Conservation (phyloP, 2,113 vertebrate genomes). For the Hippocampus guttulatus region DNA sequence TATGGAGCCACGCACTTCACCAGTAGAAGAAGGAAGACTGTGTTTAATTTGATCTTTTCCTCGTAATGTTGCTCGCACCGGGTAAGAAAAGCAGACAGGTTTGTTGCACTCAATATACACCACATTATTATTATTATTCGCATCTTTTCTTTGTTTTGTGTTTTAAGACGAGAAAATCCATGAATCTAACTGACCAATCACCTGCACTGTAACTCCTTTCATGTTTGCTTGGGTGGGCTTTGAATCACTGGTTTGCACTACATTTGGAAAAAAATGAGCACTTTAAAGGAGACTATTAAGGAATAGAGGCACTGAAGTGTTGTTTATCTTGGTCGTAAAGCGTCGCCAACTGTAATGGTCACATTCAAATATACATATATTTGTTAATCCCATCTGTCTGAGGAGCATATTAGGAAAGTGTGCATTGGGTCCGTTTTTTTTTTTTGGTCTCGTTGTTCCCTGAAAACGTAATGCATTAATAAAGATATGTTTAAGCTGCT, state of each 20-base stretch:
- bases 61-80: background rate
- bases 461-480: conserved; percentile 51
- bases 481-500: conserved; percentile 40
- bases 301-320: conserved; percentile 12
- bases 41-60: background rate
- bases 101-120: background rate
- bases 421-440: too few relatives aligned
- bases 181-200: background rate
- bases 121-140: background rate
- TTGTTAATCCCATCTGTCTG: background rate
- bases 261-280: conserved; percentile 28
- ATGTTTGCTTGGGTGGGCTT: conserved; percentile 29
- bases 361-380: conserved; percentile 19
- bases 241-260: conserved; percentile 33
- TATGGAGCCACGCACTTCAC: background rate
- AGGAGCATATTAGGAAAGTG: conserved; percentile 8
- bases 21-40: background rate
- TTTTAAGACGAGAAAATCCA: background rate
- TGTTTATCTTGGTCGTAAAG: conserved; percentile 1
- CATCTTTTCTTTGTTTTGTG: background rate
- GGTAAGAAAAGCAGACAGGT: background rate
- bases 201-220: conserved; percentile 9
- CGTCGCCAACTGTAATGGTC: background rate
- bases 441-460: conserved; percentile 12
- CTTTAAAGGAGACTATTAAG: conserved; percentile 29